These are phyloP conservation scores for Procavia capensis DNA, from an alignment of 2,113 vertebrate species.

Conservation along the genomic window DNA sequence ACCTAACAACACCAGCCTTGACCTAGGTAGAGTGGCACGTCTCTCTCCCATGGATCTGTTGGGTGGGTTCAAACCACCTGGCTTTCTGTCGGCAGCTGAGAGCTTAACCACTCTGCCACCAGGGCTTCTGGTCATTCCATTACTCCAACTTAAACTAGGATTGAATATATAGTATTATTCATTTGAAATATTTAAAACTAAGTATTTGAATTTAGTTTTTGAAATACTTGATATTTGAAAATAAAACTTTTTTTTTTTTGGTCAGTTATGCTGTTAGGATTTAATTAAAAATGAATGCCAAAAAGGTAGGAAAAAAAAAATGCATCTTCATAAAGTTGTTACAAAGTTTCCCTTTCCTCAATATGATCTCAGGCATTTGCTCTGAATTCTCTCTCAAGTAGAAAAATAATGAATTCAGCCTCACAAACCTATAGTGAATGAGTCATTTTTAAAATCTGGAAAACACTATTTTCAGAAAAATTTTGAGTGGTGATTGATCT, in stretches of 20 bases:
- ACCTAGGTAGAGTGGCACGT: no score
- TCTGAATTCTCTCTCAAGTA: background rate
- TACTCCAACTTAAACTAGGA: background rate
- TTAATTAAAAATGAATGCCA: background rate
- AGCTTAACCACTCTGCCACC: background rate
- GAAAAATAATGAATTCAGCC: background rate
- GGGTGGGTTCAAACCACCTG: background rate
- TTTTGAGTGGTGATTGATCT: background rate
- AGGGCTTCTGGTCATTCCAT: background rate
- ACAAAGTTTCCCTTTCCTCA: background rate
- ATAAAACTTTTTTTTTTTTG: background rate
- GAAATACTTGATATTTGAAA: background rate
- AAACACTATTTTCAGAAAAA: background rate
- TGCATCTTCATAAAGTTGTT: background rate
- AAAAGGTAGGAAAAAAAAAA: background rate
- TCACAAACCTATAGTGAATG: background rate
- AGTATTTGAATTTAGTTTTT: background rate
- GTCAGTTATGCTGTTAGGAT: background rate
- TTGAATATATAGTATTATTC: background rate
- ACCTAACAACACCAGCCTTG: no score
- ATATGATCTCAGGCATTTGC: background rate
- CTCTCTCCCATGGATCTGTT: no score
- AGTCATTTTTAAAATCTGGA: background rate
- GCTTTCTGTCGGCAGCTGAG: background rate
- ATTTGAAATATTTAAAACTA: no score